Percentiles rank a stretch among this genome's conserved stretches.
Evolutionary conservation across 2,797 vertebrate species (phyloP).

Genomic region (Hippopotamyrus pictus): DNA sequence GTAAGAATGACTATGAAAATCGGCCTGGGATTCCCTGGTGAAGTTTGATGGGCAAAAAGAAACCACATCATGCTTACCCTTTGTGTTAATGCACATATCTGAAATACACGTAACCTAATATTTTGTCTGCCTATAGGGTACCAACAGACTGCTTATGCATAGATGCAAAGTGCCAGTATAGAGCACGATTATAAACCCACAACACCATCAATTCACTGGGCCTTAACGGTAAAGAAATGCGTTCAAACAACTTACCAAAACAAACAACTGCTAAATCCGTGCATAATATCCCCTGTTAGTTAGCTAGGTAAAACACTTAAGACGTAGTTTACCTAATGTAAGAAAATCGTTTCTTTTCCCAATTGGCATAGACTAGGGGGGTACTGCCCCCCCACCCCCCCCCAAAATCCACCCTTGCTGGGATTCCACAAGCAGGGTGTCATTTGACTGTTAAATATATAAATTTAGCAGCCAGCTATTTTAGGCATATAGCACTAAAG

Average conservation of each 20-base stretch:
- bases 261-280: not conserved
- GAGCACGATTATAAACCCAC: not conserved
- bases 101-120: not conserved
- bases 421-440: not conserved
- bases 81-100: not conserved
- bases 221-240: not conserved
- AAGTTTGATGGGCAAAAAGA: not conserved
- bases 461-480: not conserved
- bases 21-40: not conserved
- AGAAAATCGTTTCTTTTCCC: not conserved
- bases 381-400: not conserved
- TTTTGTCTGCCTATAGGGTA: not conserved
- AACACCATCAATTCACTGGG: not conserved
- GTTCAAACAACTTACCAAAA: not conserved
- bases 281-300: not conserved
- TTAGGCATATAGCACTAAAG: not conserved
- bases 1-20: not conserved
- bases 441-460: not conserved
- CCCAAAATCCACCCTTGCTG: not conserved
- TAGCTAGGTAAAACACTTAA: not conserved
- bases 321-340: not conserved
- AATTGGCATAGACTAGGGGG: not conserved
- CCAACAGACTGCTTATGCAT: not conserved
- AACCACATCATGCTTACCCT: not conserved
- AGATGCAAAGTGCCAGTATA: not conserved